These are phyloP conservation scores for Lepidurus apus DNA, from an alignment of 1,140 invertebrate species.

Conservation along the genomic window DNA sequence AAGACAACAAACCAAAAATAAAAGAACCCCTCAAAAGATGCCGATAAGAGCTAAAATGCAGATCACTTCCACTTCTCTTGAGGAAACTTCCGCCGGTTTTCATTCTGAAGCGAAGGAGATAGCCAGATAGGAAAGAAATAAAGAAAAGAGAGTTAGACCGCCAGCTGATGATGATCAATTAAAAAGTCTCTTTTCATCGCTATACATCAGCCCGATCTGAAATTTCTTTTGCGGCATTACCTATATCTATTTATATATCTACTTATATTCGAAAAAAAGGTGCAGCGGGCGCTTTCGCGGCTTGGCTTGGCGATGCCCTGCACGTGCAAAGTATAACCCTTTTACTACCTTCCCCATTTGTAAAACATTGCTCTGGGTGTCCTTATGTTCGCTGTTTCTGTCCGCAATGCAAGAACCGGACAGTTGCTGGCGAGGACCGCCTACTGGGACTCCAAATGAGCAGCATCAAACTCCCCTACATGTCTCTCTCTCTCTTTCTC, in stretches of 20 bases:
- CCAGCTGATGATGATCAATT: constrained; percentile 16
- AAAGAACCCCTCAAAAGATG: background rate
- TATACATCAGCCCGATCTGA: background rate
- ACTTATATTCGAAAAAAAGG: background rate
- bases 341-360: background rate
- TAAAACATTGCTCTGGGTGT: background rate
- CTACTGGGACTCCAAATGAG: constrained; percentile 7
- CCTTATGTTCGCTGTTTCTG: background rate
- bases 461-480: constrained; percentile 16
- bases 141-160: background rate
- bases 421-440: constrained; percentile 8
- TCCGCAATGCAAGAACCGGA: background rate
- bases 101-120: background rate
- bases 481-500: background rate
- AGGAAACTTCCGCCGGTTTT: background rate
- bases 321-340: constrained; percentile 17
- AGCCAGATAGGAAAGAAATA: no score
- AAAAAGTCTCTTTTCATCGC: background rate
- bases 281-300: background rate
- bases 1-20: background rate
- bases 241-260: background rate
- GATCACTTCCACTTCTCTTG: background rate
- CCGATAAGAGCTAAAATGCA: constrained; percentile 7
- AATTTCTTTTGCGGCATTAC: background rate
- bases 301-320: background rate